A percentile compares a stretch with the other conserved stretches of the same genome.
These are phyloP conservation scores for Stictonetta naevosa DNA, from an alignment of 2,113 vertebrate species.

Conservation along the genomic window DNA sequence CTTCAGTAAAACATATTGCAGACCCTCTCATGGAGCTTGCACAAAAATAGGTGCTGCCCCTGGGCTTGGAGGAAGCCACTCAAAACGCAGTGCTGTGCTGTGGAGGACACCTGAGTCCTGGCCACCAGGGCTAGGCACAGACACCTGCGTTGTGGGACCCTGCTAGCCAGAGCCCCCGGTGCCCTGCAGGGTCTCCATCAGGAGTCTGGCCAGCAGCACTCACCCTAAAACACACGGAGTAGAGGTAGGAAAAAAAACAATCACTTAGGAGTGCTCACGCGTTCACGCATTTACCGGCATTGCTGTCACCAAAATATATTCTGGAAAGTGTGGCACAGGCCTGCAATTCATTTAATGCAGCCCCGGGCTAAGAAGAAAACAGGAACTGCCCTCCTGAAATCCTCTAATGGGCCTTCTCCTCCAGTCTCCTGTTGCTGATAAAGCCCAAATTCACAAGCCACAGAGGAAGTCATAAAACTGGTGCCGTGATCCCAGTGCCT, in stretches of 20 bases:
- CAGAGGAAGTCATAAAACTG: neutral
- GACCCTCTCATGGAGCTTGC: neutral
- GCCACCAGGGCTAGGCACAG: neutral
- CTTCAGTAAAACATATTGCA: neutral
- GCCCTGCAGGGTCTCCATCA: neutral
- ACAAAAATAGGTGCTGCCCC: neutral
- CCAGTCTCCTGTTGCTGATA: neutral
- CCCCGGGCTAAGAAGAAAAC: neutral
- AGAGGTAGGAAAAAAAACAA: neutral
- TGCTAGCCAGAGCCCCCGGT: neutral
- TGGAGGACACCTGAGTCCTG: neutral
- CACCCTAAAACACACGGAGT: neutral
- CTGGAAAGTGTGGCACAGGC: neutral
- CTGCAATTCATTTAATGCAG: neutral
- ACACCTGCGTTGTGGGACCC: rapidly evolving
- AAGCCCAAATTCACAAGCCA: neutral
- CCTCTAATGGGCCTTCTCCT: neutral
- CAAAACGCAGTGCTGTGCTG: neutral
- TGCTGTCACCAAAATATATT: neutral
- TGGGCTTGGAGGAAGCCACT: neutral
- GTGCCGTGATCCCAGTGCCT: neutral
- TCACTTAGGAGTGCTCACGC: neutral
- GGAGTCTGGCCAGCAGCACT: neutral
- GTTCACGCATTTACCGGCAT: neutral
- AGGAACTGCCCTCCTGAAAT: slow-evolving; percentile 9